Evolutionary conservation across 1,140 invertebrate species (phyloP).

Genomic region (Hylaeus anthracinus): DNA sequence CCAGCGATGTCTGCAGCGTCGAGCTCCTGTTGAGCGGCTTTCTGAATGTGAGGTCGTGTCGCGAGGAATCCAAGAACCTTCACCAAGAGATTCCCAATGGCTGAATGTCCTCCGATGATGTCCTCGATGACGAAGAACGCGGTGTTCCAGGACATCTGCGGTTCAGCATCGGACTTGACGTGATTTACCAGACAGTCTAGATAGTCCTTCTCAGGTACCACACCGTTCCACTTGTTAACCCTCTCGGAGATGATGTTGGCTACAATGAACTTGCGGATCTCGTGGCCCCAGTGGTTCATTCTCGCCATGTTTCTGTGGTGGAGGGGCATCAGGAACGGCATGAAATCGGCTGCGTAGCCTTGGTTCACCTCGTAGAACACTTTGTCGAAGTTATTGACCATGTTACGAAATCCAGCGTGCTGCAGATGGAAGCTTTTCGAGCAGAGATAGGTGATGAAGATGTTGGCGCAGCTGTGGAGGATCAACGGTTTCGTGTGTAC

Average conservation of each 20-base stretch:
- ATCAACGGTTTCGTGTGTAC: slow-evolving; percentile 83
- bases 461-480: slow-evolving; percentile 88
- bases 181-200: slow-evolving; percentile 89
- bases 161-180: slow-evolving; percentile 83
- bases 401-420: slow-evolving; percentile 84
- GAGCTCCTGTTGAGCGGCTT: slow-evolving; percentile 86
- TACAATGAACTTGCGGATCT: slow-evolving; percentile 89
- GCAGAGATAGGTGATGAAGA: slow-evolving; percentile 93
- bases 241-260: slow-evolving; percentile 86
- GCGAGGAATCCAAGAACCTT: slow-evolving; percentile 87
- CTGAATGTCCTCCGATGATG: slow-evolving; percentile 93
- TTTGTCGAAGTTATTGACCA: slow-evolving; percentile 89
- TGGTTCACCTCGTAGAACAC: slow-evolving; percentile 96
- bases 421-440: slow-evolving; percentile 86
- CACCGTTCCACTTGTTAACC: slow-evolving; percentile 81
- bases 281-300: slow-evolving; percentile 85
- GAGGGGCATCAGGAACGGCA: slow-evolving; percentile 90
- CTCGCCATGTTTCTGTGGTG: slow-evolving; percentile 86
- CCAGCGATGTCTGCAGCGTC: slow-evolving; percentile 81
- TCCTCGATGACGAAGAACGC: slow-evolving; percentile 92
- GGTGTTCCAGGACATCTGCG: slow-evolving; percentile 84
- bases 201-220: slow-evolving; percentile 81
- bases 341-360: slow-evolving; percentile 92
- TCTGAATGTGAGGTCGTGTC: slow-evolving; percentile 83
- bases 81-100: slow-evolving; percentile 91